These are phyloP conservation scores for Cheilosia impressa DNA, from an alignment of 2,888 invertebrate species.

Conservation along the genomic window DNA sequence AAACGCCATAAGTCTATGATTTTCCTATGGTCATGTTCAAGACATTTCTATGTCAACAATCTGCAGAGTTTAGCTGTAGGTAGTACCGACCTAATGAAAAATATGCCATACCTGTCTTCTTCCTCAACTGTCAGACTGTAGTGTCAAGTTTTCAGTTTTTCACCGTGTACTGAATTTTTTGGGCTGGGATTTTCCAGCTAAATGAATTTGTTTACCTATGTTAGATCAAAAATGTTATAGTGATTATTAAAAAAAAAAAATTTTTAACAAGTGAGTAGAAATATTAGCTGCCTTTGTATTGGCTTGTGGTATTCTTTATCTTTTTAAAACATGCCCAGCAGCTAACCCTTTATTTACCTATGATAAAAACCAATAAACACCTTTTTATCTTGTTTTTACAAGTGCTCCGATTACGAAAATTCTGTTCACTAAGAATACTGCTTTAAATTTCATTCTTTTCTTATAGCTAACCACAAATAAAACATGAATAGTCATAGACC, in stretches of 20 bases:
- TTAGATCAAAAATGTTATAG: constrained; percentile 41
- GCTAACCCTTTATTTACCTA: constrained; percentile 28
- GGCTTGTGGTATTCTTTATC: neutral
- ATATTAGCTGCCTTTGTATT: neutral
- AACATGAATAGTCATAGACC: constrained; percentile 81
- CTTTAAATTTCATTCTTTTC: neutral
- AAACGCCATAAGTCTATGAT: too few species aligned
- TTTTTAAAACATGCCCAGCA: neutral
- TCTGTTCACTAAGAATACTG: too few species aligned
- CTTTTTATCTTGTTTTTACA: constrained; percentile 4
- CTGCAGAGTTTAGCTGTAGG: too few species aligned
- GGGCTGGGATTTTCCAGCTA: constrained; percentile 40
- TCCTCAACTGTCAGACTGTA: constrained; percentile 7
- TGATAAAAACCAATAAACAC: constrained; percentile 4
- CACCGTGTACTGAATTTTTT: constrained; percentile 53
- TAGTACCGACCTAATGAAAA: too few species aligned
- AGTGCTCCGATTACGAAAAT: neutral
- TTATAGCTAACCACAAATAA: constrained; percentile 38
- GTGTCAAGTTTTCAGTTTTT: constrained; percentile 27
- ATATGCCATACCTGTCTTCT: neutral
- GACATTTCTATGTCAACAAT: too few species aligned
- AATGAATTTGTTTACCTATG: constrained; percentile 38
- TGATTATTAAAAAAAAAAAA: constrained; percentile 10
- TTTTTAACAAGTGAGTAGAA: constrained; percentile 21
- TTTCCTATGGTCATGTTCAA: too few species aligned